Base-by-base conservation (phyloP, 2,797 vertebrate species). In the Argya squamiceps region DNA sequence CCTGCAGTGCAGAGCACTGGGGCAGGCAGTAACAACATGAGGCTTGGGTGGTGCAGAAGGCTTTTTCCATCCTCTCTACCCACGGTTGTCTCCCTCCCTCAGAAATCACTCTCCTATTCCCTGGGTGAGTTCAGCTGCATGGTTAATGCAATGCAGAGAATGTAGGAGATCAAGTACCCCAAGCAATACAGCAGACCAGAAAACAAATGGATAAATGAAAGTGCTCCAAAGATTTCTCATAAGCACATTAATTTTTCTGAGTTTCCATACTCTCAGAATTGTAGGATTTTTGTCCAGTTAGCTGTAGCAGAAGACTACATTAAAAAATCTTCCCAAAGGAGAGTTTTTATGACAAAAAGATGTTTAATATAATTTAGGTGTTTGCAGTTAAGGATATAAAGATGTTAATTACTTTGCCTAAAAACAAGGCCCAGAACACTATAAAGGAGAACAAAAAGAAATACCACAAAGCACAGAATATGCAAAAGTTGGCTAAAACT, bases 181-280 rank as follows among this genome's bases (percentile, higher is more conserved):
- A 11, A 63, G 46, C 39, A 37, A 37, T 41, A 60, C 5, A 12
- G 50, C 43, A 74, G 46, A 49, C 24, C 14, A 68, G 75, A 65
- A 79, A 79, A 77, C 24, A 71, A 84, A 59, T 9, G 21, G 19
- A 30, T 87, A 87, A n/a, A 53, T 70, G 29, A 92, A 94, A 91
- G 52, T 37, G 19, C 56, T 63, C 29, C 47, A 30, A 63, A 50
- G 52, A 59, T 75, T 56, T 82, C 55, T 60, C 29, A 9, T 49
- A 37, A 58, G 15, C 14, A 21, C 53, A 62, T 46, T 58, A 1
- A 10, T 76, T 92, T 83, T 76, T 70, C 44, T 68, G 44, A 80
- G 16, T 78, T 76, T 63, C 41, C 21, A 13, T n/a, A 43, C 41
- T 44, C 30, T 88, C 32, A 49, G 60, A 63, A 16, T 12, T 71